These are phyloP conservation scores for Nanorana parkeri DNA, from an alignment of 2,113 vertebrate species.

Conservation along the genomic window DNA sequence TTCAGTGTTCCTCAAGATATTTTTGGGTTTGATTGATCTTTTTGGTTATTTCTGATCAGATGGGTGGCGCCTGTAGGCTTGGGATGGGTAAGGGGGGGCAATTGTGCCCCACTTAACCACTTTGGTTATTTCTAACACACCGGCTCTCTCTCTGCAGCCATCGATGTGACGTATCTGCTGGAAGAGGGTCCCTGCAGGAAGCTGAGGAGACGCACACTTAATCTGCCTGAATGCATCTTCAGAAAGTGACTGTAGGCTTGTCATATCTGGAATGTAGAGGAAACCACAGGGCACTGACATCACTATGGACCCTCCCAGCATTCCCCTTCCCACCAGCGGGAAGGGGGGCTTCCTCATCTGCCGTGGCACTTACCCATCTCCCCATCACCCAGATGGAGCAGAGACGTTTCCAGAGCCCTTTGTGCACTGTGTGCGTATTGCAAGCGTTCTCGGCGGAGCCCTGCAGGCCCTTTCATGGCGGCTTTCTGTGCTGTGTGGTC, in stretches of 20 bases:
- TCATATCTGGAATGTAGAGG: background rate
- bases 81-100: too few species aligned
- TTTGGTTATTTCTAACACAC: too few species aligned
- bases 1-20: too few species aligned
- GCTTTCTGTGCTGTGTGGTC: background rate
- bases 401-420: background rate
- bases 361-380: too few species aligned
- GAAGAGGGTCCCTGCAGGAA: slow-evolving; percentile 93
- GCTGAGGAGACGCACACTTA: slow-evolving; percentile 87
- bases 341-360: too few species aligned
- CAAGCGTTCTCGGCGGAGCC: background rate
- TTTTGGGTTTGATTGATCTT: too few species aligned
- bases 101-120: too few species aligned
- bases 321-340: too few species aligned
- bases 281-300: background rate
- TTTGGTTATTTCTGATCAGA: too few species aligned
- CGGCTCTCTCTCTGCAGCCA: slow-evolving; percentile 75
- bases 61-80: too few species aligned
- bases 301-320: background rate
- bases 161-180: slow-evolving; percentile 96
- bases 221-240: slow-evolving; percentile 85
- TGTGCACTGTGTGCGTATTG: background rate
- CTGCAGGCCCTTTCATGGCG: background rate
- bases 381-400: too few species aligned
- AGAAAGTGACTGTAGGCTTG: slow-evolving; percentile 79